Conservation (phyloP, 1,140 invertebrate genomes). For the Eueides isabella region DNA sequence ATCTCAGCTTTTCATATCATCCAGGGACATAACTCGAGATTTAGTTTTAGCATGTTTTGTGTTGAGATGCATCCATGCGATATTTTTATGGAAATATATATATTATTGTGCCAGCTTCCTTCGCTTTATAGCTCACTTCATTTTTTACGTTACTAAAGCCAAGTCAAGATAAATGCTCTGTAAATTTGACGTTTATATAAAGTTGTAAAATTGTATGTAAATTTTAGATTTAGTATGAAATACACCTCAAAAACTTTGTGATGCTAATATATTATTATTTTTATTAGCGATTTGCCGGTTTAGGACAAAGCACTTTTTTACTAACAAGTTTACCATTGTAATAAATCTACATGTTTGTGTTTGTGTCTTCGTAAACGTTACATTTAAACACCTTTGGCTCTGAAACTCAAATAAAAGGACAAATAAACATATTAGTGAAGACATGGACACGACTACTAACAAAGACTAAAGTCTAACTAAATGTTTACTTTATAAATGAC, state of each 20-base stretch:
- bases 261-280: slow-evolving; percentile 1
- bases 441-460: background rate
- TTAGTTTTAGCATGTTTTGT: slow-evolving; percentile 68
- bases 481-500: too few relatives aligned
- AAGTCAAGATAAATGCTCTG: slow-evolving; percentile 32
- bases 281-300: background rate
- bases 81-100: slow-evolving; percentile 69
- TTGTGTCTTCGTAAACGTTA: background rate
- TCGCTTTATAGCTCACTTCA: slow-evolving; percentile 64
- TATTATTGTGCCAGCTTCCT: slow-evolving; percentile 45
- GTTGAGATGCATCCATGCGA: slow-evolving; percentile 53
- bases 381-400: background rate
- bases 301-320: background rate
- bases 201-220: slow-evolving; percentile 12
- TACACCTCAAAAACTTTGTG: background rate
- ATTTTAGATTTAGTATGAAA: slow-evolving; percentile 6
- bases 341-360: background rate
- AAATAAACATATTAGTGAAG: background rate
- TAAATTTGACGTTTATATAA: slow-evolving; percentile 32
- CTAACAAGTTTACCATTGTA: background rate
- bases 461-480: background rate
- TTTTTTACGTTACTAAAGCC: slow-evolving; percentile 48
- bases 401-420: background rate
- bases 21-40: slow-evolving; percentile 63
- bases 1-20: slow-evolving; percentile 61